A percentile compares a stretch with the other conserved stretches of the same genome.
These are phyloP conservation scores for Thalpophila matura DNA, from an alignment of 2,888 invertebrate species.

Conservation along the genomic window DNA sequence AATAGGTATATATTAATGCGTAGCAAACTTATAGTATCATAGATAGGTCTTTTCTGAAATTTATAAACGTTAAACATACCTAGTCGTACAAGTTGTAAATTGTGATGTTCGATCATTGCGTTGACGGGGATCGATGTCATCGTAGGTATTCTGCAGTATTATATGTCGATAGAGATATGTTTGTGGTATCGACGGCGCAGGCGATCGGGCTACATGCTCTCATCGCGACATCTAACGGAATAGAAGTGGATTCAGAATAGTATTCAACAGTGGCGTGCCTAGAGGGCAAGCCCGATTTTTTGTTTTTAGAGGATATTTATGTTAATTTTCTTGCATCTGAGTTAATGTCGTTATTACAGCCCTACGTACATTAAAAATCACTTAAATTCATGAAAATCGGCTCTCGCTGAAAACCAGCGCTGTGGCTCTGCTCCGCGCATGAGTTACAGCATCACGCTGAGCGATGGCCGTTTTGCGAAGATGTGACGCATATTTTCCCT, in stretches of 20 bases:
- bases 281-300: too few relatives aligned
- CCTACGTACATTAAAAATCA: too few relatives aligned
- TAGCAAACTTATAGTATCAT: slow-evolving; percentile 79
- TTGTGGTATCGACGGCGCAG: slow-evolving; percentile 26
- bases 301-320: too few relatives aligned
- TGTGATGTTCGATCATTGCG: slow-evolving; percentile 66
- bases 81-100: slow-evolving; percentile 80
- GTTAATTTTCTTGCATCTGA: too few relatives aligned
- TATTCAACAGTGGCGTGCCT: too few relatives aligned
- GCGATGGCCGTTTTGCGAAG: too few relatives aligned
- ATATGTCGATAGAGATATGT: slow-evolving; percentile 59
- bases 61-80: slow-evolving; percentile 87
- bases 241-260: slow-evolving; percentile 37
- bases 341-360: too few relatives aligned
- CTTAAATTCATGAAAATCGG: too few relatives aligned
- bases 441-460: too few relatives aligned
- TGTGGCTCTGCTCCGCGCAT: too few relatives aligned
- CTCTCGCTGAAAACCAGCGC: too few relatives aligned
- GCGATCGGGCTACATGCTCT: slow-evolving; percentile 36
- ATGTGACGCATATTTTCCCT: too few relatives aligned
- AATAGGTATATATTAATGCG: slow-evolving; percentile 70
- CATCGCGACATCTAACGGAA: slow-evolving; percentile 37
- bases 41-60: slow-evolving; percentile 90
- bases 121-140: slow-evolving; percentile 62
- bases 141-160: slow-evolving; percentile 81